Conservation (phyloP, 2,888 invertebrate species). For the Dicyrtomina minuta region DNA sequence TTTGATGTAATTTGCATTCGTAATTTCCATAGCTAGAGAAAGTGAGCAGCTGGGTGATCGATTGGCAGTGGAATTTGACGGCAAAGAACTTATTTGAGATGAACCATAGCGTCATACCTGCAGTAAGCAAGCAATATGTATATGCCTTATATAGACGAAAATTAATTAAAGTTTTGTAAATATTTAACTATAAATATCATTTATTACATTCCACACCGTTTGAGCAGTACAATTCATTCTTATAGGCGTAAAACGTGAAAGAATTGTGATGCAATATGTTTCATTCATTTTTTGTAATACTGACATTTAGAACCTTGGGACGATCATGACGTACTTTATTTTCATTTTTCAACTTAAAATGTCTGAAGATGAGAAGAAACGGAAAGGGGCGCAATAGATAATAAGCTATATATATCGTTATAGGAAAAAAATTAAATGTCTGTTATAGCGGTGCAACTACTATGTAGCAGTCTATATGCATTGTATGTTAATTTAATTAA, state of each 20-base stretch:
- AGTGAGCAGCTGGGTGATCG: conserved; percentile 3
- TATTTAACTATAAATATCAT: too few relatives aligned
- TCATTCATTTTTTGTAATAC: background rate
- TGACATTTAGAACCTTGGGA: conserved; percentile 3
- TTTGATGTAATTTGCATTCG: background rate
- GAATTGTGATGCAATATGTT: too few relatives aligned
- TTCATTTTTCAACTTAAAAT: background rate
- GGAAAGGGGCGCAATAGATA: background rate
- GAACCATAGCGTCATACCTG: background rate
- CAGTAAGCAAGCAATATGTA: background rate
- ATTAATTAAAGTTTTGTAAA: background rate
- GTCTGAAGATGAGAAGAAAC: background rate
- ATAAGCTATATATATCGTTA: too few relatives aligned
- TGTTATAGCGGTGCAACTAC: too few relatives aligned
- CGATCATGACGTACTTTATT: conserved; percentile 6
- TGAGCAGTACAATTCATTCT: too few relatives aligned
- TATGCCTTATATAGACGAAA: background rate
- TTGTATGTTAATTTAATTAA: too few relatives aligned
- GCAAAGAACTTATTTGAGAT: background rate
- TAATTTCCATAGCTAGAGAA: background rate
- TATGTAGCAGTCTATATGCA: too few relatives aligned
- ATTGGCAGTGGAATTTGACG: conserved; percentile 1
- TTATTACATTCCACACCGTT: too few relatives aligned
- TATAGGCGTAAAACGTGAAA: too few relatives aligned
- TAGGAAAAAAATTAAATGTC: too few relatives aligned